These are phyloP conservation scores for Drosophila arizonae DNA, from an alignment of 1,140 invertebrate species.

Conservation along the genomic window DNA sequence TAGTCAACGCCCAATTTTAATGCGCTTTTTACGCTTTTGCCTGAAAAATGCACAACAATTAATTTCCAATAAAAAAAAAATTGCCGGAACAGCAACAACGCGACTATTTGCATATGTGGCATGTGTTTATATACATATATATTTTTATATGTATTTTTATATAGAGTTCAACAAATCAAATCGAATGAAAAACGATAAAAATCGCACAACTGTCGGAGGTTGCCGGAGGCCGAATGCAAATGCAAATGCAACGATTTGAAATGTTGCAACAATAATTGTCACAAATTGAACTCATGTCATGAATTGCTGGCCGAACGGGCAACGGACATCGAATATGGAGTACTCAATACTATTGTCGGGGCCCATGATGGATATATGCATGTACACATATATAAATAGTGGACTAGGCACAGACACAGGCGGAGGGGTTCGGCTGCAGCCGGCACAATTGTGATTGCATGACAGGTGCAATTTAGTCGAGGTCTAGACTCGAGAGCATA, in stretches of 20 bases:
- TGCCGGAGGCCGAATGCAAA: conserved; percentile 53
- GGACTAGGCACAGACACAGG: background rate
- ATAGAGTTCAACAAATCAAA: conserved; percentile 32
- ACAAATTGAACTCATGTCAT: conserved; percentile 63
- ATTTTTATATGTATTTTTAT: no score
- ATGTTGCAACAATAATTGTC: conserved; percentile 63
- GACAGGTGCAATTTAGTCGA: conserved; percentile 56
- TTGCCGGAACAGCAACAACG: conserved; percentile 1
- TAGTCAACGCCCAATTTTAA: conserved; percentile 57
- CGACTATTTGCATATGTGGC: conserved; percentile 31
- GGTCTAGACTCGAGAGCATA: conserved; percentile 40
- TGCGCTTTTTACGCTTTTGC: conserved; percentile 15
- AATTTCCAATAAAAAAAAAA: conserved; percentile 38
- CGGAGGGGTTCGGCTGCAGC: background rate
- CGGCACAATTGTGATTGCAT: conserved; percentile 28
- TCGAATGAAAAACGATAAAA: conserved; percentile 55
- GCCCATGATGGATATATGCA: conserved; percentile 10
- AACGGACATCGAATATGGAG: conserved; percentile 9
- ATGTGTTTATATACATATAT: conserved; percentile 12
- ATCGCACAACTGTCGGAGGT: conserved; percentile 43
- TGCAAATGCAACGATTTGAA: conserved; percentile 55
- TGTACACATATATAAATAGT: background rate
- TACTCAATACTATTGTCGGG: conserved; percentile 12
- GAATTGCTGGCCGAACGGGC: conserved; percentile 31
- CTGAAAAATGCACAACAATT: conserved; percentile 48